Evolutionary conservation across 2,797 vertebrate species (phyloP), one percentile per base, ranked within the genome.

Genomic region (Spinus olivaceus): DNA sequence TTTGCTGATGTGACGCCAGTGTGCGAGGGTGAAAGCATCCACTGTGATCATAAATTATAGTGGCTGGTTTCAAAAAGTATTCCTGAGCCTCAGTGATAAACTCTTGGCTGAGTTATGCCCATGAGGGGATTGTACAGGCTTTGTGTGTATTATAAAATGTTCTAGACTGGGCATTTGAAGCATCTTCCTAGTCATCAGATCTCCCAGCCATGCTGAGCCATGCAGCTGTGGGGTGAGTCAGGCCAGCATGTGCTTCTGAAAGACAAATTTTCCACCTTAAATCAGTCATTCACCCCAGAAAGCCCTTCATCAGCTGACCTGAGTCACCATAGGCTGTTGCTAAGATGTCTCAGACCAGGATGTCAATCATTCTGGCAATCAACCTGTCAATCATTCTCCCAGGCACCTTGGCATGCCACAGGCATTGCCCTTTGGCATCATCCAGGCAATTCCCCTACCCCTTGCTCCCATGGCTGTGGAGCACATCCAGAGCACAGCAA

Each of bases 351-450:
- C 11, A 64, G 49, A 60, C 4, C 1, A 15, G 7, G 60, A 23
- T 47, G 47, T 72, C 46, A 83, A 60, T 67, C 60, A 86, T 50
- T 42, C 28, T 65, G 46, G 33, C 79, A 70, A n/a, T 18, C 70
- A 76, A 5, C 6, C 27, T 51, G 19, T 59, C 61, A 66, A 2
- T 54, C 78, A 66, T 50, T 32, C 70, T 66, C n/a, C 42, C 63
- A 47, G 12, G 8, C 0, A 0, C 8, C 32, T 57, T 73, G 12
- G 30, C 41, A 59, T 59, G 21, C 72, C 10, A 0, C 0, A 0
- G 25, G 50, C 50, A 60, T 22, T 2, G 2, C 49, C 47, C 1
- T 0, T 25, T 0, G 0, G 37, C 67, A 60, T 18, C 28, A n/a
- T 16, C 46, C 54, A 28, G 16, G 25, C 9, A 35, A 39, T 22